These are phyloP conservation scores for Speoplatyrhinus poulsoni DNA, from an alignment of 2,113 vertebrate genomes.

Conservation along the genomic window DNA sequence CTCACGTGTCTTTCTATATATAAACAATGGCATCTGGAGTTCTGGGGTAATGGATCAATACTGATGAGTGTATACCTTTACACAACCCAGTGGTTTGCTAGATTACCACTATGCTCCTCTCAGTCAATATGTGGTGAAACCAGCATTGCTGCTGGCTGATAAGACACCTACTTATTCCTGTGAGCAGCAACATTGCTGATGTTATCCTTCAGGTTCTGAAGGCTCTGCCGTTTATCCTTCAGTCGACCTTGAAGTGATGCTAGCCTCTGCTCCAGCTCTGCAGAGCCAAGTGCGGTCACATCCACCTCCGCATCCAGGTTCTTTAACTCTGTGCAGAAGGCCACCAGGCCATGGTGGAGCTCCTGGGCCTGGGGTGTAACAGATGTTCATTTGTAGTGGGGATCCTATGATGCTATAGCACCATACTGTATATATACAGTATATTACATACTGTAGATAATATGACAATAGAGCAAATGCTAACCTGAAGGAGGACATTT, in stretches of 20 bases:
- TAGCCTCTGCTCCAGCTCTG: constrained; percentile 61
- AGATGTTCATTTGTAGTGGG: neutral
- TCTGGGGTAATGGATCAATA: too few species aligned
- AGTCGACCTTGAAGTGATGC: constrained; percentile 57
- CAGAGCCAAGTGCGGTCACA: constrained; percentile 30
- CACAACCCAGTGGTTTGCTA: too few species aligned
- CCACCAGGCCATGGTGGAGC: constrained; percentile 66
- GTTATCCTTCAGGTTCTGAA: constrained; percentile 51
- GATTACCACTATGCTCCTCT: too few species aligned
- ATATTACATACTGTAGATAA: too few species aligned
- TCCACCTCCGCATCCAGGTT: constrained; percentile 58
- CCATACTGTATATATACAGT: too few species aligned
- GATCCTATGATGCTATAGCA: neutral
- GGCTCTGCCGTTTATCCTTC: constrained; percentile 62
- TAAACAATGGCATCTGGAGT: too few species aligned
- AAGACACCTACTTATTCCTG: constrained; percentile 55
- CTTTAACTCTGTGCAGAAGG: constrained; percentile 71
- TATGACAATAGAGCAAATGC: neutral
- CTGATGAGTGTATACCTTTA: too few species aligned
- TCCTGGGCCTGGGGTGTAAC: constrained; percentile 66
- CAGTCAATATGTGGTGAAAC: neutral
- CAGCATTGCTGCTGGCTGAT: neutral
- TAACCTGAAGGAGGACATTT: constrained; percentile 72
- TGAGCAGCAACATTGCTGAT: constrained; percentile 53
- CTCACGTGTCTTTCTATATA: too few species aligned